Conservation (phyloP, 2,797 vertebrate genomes). For the Liasis olivaceus region DNA sequence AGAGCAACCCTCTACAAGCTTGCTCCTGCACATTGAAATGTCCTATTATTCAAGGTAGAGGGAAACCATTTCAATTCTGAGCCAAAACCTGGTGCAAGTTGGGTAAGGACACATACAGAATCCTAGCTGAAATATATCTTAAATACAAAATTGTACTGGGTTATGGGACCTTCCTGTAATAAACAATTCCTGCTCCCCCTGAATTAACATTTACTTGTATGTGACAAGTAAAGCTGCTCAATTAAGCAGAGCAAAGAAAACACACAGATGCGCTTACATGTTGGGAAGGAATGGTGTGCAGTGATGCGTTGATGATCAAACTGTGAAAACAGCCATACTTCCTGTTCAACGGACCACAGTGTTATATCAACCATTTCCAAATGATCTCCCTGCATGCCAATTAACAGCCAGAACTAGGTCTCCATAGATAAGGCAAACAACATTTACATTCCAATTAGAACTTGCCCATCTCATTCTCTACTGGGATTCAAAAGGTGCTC, state of each 20-base stretch:
- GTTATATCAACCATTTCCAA: slow-evolving; percentile 71
- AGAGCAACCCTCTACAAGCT: not conserved
- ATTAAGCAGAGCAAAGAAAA: slow-evolving; percentile 74
- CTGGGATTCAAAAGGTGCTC: slow-evolving; percentile 30
- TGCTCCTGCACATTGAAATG: not conserved
- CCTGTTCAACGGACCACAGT: slow-evolving; percentile 74
- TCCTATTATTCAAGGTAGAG: not conserved
- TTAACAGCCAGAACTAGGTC: slow-evolving; percentile 75
- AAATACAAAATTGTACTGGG: not conserved
- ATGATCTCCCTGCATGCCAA: slow-evolving; percentile 74
- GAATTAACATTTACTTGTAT: slow-evolving; percentile 79
- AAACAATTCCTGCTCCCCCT: slow-evolving; percentile 57
- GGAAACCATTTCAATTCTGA: not conserved
- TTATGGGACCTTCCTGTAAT: not conserved
- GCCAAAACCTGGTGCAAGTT: not conserved
- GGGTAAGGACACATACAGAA: not conserved
- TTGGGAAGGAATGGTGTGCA: slow-evolving; percentile 76
- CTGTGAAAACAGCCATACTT: slow-evolving; percentile 79
- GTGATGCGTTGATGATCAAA: slow-evolving; percentile 79
- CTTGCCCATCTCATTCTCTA: slow-evolving; percentile 33
- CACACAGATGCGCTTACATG: slow-evolving; percentile 71
- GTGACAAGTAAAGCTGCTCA: slow-evolving; percentile 81
- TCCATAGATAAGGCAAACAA: slow-evolving; percentile 66
- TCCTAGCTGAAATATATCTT: not conserved
- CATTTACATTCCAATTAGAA: slow-evolving; percentile 70